Conservation (phyloP, 2,888 invertebrate genomes). For the Dastarcus helophoroides region DNA sequence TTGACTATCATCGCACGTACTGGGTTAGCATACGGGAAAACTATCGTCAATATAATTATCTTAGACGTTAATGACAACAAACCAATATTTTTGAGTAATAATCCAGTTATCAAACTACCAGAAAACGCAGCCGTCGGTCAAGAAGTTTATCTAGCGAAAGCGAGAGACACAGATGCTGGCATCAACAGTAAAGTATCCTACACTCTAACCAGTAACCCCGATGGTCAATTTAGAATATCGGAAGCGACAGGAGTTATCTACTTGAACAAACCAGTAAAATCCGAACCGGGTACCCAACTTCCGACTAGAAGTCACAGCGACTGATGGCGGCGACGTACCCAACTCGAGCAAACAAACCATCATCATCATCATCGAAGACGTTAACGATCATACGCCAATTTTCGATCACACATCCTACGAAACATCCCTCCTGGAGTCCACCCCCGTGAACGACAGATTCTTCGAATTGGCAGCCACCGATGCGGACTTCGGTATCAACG, state of each 20-base stretch:
- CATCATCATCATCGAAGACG: slow-evolving; percentile 66
- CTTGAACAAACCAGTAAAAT: slow-evolving; percentile 66
- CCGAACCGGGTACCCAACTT: slow-evolving; percentile 59
- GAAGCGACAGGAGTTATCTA: slow-evolving; percentile 82
- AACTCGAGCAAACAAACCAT: slow-evolving; percentile 66
- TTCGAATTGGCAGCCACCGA: slow-evolving; percentile 85
- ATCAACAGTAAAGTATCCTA: slow-evolving; percentile 81
- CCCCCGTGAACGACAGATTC: slow-evolving; percentile 81
- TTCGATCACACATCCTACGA: slow-evolving; percentile 89
- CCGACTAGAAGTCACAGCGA: slow-evolving; percentile 71
- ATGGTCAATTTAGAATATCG: slow-evolving; percentile 72
- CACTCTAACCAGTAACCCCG: slow-evolving; percentile 66
- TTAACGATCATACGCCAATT: slow-evolving; percentile 91
- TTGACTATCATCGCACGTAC: slow-evolving; percentile 71
- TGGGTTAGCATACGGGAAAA: slow-evolving; percentile 64
- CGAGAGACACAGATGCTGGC: slow-evolving; percentile 78
- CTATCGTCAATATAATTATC: slow-evolving; percentile 68
- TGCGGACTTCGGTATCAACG: slow-evolving; percentile 72
- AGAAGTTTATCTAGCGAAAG: slow-evolving; percentile 80
- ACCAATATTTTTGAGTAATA: slow-evolving; percentile 69
- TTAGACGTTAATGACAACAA: slow-evolving; percentile 86
- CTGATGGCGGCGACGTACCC: slow-evolving; percentile 69
- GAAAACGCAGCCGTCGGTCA: slow-evolving; percentile 92
- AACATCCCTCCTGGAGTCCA: slow-evolving; percentile 81
- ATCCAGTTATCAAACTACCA: slow-evolving; percentile 65